These are phyloP conservation scores for Mellilla xanthometata DNA, from an alignment of 2,888 invertebrate species.

Conservation along the genomic window DNA sequence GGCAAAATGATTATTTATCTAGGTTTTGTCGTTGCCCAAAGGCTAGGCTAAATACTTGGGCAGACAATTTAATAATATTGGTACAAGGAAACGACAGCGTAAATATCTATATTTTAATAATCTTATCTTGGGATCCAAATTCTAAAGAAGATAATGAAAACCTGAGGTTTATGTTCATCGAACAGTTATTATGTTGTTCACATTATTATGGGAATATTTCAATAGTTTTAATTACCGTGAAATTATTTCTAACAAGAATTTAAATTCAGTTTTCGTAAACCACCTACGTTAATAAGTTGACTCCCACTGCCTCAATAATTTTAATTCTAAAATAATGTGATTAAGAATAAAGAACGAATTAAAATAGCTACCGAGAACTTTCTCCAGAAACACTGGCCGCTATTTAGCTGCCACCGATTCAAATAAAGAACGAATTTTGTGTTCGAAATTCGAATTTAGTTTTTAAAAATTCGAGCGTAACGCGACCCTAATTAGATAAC, in stretches of 20 bases:
- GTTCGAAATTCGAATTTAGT: constrained; percentile 32
- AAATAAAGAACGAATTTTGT: constrained; percentile 31
- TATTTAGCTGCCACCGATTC: constrained; percentile 16
- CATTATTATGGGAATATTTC: constrained; percentile 23
- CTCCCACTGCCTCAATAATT: constrained; percentile 11
- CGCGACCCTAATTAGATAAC: constrained; percentile 51
- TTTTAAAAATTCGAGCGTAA: constrained; percentile 45
- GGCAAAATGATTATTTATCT: too few species aligned
- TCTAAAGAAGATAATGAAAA: too few species aligned
- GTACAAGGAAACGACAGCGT: too few species aligned
- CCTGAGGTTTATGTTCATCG: too few species aligned
- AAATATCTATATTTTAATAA: too few species aligned
- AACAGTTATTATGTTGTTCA: constrained; percentile 24
- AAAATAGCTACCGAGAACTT: constrained; percentile 28
- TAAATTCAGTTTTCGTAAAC: constrained; percentile 8
- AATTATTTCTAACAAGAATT: background rate
- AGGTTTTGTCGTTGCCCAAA: too few species aligned
- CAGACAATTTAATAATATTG: too few species aligned
- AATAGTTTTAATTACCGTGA: constrained; percentile 19
- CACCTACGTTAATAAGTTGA: constrained; percentile 13
- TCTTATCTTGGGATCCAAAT: too few species aligned
- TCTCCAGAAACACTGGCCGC: constrained; percentile 25
- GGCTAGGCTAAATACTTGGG: too few species aligned
- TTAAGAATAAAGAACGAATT: constrained; percentile 21
- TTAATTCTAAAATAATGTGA: constrained; percentile 24